Evolutionary conservation across 2,797 vertebrate species (phyloP).

Genomic region (Dipus sagitta): DNA sequence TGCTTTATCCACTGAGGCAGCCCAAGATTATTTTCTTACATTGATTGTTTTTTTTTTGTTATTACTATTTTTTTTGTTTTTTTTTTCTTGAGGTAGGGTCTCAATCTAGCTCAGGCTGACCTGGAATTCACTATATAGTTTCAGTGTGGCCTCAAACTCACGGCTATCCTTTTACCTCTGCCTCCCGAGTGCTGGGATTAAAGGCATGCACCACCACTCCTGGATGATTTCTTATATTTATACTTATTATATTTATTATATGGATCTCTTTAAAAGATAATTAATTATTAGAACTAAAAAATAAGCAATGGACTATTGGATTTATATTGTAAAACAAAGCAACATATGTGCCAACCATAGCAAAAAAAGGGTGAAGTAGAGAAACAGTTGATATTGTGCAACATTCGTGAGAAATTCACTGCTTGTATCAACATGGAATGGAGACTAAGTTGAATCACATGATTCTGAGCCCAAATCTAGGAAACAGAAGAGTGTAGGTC

Average conservation of each 20-base stretch:
- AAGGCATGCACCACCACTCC: too few relatives aligned
- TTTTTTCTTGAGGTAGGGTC: too few relatives aligned
- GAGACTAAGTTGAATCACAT: neutral
- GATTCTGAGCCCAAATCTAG: neutral
- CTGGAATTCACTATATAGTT: too few relatives aligned
- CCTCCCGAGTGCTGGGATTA: too few relatives aligned
- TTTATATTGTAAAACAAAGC: neutral
- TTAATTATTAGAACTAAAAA: neutral
- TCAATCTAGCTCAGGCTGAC: too few relatives aligned
- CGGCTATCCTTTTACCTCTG: too few relatives aligned
- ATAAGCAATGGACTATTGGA: neutral
- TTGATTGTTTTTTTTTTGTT: too few relatives aligned
- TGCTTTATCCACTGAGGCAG: too few relatives aligned
- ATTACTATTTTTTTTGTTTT: too few relatives aligned
- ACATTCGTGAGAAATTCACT: constrained; percentile 44
- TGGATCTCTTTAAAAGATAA: neutral
- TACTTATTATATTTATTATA: neutral
- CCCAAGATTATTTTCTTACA: too few relatives aligned
- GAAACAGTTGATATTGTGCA: neutral
- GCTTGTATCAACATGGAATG: neutral
- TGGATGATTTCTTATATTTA: too few relatives aligned
- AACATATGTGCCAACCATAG: neutral
- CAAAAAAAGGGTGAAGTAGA: neutral
- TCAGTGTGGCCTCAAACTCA: too few relatives aligned
- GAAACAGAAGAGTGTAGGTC: constrained; percentile 41